A percentile compares a stretch with the other conserved stretches of the same genome.
These are phyloP conservation scores for Entomyzon cyanotis DNA, from an alignment of 2,113 vertebrate species.

Conservation along the genomic window DNA sequence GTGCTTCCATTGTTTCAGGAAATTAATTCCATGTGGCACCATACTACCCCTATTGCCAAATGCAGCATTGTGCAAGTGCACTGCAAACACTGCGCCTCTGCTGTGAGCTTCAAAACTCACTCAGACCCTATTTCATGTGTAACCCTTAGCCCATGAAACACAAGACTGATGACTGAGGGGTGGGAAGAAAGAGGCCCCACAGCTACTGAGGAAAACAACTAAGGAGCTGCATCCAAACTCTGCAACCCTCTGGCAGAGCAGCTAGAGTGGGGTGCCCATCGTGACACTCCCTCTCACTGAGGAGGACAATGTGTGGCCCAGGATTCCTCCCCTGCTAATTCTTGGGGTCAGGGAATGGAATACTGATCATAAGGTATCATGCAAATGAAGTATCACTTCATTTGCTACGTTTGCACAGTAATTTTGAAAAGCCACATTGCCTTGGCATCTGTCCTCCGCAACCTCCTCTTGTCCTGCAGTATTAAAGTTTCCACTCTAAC, in stretches of 20 bases:
- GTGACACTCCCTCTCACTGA: neutral
- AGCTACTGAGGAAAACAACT: neutral
- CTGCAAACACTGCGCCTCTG: neutral
- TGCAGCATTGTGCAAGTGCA: rapidly evolving
- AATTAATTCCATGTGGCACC: neutral
- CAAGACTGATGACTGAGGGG: neutral
- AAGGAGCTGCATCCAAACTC: neutral
- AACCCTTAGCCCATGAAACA: neutral
- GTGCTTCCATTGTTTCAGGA: neutral
- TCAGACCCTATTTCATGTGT: neutral
- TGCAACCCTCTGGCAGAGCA: neutral
- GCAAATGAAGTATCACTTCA: neutral
- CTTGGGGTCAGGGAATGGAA: neutral
- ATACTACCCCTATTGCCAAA: neutral
- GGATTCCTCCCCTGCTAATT: neutral
- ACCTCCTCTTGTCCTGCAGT: neutral
- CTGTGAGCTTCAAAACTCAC: neutral
- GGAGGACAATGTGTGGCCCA: rapidly evolving
- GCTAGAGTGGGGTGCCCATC: rapidly evolving
- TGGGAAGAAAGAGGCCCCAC: neutral
- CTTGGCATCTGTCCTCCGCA: neutral
- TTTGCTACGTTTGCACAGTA: neutral
- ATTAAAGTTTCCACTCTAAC: neutral
- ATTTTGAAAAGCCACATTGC: neutral
- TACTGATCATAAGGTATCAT: neutral